Evolutionary conservation across 2,797 vertebrate genomes (phyloP), one percentile per base, ranked within the genome.

Genomic region (Epinephelus coioides): DNA sequence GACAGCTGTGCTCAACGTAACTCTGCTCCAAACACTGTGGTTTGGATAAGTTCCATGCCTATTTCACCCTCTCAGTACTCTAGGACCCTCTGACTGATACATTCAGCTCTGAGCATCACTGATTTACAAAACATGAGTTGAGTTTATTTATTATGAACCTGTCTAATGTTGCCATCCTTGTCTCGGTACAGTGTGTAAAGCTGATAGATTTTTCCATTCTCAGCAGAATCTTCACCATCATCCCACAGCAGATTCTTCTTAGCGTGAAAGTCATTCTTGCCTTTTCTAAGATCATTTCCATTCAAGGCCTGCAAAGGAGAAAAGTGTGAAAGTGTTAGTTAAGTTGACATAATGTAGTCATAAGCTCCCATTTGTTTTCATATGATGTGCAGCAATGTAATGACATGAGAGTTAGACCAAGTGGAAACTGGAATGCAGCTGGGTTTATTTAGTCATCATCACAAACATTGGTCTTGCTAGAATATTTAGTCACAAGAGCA

Each of bases 121-220:
- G 46, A 17, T 47, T 56, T 17, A 19, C 15, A 10, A 59, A 40
- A 27, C 6, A 10, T 19, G 19, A 17, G 7, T 14, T 3, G 40
- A 51, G 12, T 5, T 34, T 9, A 15, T 9, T 69, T 9, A 23
- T 21, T 13, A 68, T 12, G 91, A 79, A 98, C 97, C 97, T 98
- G 97, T 95, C 93, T 96, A 79, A 98, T 91, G 85, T 94, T 95
- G 17, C 97, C 97, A 0, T 97, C 95, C 89, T 95, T 95, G 21
- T 96, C 97, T 8, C 97, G 92, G 82, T 97, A 97, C 3, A 97
- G 94, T 0, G 97, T 97, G 86, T 97, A 98, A 0, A 98, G 95
- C 88, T 97, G 97, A 86, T 95, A 98, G 0, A 95, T 93, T 73
- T 94, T 95, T 85, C 94, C 94, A 70, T 95, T 93, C 0, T 95